Percentiles rank a stretch among this genome's conserved stretches.
Evolutionary conservation across 2,888 invertebrate genomes (phyloP).

Genomic region (Lobophora halterata): DNA sequence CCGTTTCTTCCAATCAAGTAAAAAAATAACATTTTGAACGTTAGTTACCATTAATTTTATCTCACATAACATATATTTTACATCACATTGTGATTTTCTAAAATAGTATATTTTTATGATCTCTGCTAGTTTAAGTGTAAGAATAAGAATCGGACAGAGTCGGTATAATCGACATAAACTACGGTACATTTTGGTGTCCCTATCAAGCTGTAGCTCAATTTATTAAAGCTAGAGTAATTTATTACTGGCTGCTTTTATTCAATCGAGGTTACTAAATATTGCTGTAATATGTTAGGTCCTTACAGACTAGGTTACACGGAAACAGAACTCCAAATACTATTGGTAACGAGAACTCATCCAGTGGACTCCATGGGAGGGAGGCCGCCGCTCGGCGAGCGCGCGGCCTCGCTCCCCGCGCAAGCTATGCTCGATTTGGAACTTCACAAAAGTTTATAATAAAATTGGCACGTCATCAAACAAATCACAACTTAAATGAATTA

Average conservation of each 20-base stretch:
- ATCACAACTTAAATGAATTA: slow-evolving; percentile 74
- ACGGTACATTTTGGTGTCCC: slow-evolving; percentile 25
- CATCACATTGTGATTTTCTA: slow-evolving; percentile 74
- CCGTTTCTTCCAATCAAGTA: slow-evolving; percentile 65
- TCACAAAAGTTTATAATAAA: slow-evolving; percentile 71
- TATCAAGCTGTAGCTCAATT: slow-evolving; percentile 40
- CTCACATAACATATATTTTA: slow-evolving; percentile 72
- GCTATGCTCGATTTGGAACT: slow-evolving; percentile 73
- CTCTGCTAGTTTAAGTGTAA: slow-evolving; percentile 44
- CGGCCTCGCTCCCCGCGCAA: slow-evolving; percentile 41
- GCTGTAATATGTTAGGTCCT: slow-evolving; percentile 61
- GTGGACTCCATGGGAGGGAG: slow-evolving; percentile 51
- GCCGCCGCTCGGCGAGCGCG: slow-evolving; percentile 36
- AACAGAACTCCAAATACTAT: slow-evolving; percentile 63
- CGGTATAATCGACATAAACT: slow-evolving; percentile 33
- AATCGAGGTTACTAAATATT: slow-evolving; percentile 40
- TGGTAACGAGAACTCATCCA: slow-evolving; percentile 67
- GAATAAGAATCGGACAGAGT: slow-evolving; percentile 38
- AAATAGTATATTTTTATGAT: slow-evolving; percentile 59
- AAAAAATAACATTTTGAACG: slow-evolving; percentile 74
- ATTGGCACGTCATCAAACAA: slow-evolving; percentile 78
- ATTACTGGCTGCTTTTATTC: slow-evolving; percentile 40
- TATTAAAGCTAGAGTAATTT: slow-evolving; percentile 34
- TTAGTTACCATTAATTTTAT: slow-evolving; percentile 76
- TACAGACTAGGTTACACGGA: slow-evolving; percentile 73